These are phyloP conservation scores for Hirudo medicinalis DNA, from an alignment of 1,140 invertebrate species.

Conservation along the genomic window DNA sequence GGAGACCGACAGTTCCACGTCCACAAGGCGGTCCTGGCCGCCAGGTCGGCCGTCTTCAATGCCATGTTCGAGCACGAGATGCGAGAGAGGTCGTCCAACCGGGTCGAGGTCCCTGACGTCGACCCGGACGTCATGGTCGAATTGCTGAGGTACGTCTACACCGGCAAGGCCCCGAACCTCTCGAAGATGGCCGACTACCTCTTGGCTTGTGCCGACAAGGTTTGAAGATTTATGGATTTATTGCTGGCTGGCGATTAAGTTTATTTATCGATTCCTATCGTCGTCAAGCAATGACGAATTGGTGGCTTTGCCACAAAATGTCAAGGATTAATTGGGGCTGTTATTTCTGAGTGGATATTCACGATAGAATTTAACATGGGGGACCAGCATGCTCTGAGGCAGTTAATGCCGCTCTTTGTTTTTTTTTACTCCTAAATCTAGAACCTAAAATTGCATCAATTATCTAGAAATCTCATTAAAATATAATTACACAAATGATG, in stretches of 20 bases:
- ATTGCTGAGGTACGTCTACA: conserved; percentile 97
- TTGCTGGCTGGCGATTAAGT: not conserved
- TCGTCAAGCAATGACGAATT: not conserved
- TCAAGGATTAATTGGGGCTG: too few species aligned
- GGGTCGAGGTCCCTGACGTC: conserved; percentile 91
- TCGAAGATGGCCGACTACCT: conserved; percentile 97
- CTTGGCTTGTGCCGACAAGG: conserved; percentile 87
- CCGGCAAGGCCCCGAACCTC: conserved; percentile 81
- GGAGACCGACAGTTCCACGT: conserved; percentile 84
- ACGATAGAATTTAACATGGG: too few species aligned
- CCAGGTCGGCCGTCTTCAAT: conserved; percentile 83
- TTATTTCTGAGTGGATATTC: too few species aligned
- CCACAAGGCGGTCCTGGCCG: conserved; percentile 85
- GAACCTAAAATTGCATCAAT: too few species aligned
- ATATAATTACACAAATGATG: too few species aligned
- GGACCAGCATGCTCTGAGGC: too few species aligned
- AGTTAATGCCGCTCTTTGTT: too few species aligned
- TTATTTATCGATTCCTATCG: not conserved
- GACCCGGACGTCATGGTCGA: conserved; percentile 89
- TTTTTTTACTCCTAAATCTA: too few species aligned
- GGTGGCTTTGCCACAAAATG: too few species aligned
- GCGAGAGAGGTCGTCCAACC: conserved; percentile 75
- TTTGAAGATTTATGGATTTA: conserved; percentile 19
- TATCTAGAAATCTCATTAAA: too few species aligned
- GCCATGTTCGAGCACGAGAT: conserved; percentile 99